Percentiles rank a stretch among this genome's conserved stretches.
phyloP scores from a whole-genome alignment of 2,888 invertebrate genomes.

The Pyrrhosoma nymphula region DNA sequence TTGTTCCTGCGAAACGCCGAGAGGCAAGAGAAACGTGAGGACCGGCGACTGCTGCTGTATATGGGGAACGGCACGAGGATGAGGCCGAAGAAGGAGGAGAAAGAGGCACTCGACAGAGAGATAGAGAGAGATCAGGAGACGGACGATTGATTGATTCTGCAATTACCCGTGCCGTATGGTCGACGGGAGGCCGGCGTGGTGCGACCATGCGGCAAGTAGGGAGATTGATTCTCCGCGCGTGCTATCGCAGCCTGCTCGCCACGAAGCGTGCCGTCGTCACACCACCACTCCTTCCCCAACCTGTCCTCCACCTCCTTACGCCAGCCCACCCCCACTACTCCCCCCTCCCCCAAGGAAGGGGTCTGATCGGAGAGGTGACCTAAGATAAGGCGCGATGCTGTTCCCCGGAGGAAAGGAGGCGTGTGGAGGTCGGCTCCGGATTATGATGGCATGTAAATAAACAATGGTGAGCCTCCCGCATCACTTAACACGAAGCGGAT shows the following conservation, averaged over 20 bases:
- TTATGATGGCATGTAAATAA: neutral
- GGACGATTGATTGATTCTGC: conserved; percentile 50
- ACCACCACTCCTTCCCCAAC: no score
- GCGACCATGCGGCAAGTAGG: neutral
- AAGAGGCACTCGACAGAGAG: neutral
- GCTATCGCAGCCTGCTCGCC: neutral
- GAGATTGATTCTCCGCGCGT: neutral
- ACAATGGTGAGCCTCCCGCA: neutral
- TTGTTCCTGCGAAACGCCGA: no score
- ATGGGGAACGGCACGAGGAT: neutral
- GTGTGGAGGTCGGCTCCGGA: neutral
- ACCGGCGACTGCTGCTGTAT: neutral
- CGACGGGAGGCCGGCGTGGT: neutral
- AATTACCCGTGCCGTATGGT: conserved; percentile 52
- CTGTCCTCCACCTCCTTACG: no score
- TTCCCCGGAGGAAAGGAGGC: neutral
- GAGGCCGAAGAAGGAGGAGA: neutral
- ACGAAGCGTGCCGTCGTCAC: neutral
- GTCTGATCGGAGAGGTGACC: neutral
- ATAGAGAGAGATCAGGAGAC: neutral
- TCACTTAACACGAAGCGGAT: neutral
- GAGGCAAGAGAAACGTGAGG: neutral
- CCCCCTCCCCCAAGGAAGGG: neutral
- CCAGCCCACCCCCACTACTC: no score
- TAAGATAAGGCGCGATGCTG: neutral